Conservation (phyloP, 2,888 invertebrate species). For the Eristalinus sepulchralis region DNA sequence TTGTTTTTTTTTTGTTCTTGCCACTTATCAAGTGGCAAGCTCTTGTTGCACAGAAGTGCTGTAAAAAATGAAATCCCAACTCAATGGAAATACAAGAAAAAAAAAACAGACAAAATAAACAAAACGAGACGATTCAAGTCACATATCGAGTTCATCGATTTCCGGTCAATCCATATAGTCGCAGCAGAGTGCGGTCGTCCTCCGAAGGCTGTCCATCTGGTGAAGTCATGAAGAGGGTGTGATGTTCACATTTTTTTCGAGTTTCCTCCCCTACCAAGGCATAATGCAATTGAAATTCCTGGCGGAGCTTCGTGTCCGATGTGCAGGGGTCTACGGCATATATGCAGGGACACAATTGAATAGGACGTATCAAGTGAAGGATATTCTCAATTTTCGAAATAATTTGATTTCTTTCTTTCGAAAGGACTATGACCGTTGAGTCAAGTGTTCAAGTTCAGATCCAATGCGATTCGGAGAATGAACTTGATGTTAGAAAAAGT, state of each 20-base stretch:
- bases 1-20: background rate
- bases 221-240: conserved; percentile 29
- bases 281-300: conserved; percentile 68
- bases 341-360: conserved; percentile 54
- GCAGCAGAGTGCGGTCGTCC: conserved; percentile 1
- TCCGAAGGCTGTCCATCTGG: conserved; percentile 5
- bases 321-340: conserved; percentile 46
- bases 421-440: conserved; percentile 39
- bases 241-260: conserved; percentile 1
- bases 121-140: conserved; percentile 36
- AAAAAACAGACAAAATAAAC: background rate
- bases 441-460: conserved; percentile 32
- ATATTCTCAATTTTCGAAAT: conserved; percentile 64
- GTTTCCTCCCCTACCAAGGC: background rate
- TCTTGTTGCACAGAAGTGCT: conserved; percentile 20
- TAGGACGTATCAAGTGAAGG: conserved; percentile 63
- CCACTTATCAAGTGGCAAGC: background rate
- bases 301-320: conserved; percentile 40
- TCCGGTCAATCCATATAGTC: conserved; percentile 37
- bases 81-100: background rate
- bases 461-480: conserved; percentile 29
- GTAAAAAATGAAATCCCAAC: background rate
- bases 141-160: conserved; percentile 63
- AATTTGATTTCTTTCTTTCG: conserved; percentile 60
- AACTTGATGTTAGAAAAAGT: background rate